A percentile compares a stretch with the other conserved stretches of the same genome.
Conservation (phyloP, 2,797 vertebrate species). For the Sebastes goodei region DNA sequence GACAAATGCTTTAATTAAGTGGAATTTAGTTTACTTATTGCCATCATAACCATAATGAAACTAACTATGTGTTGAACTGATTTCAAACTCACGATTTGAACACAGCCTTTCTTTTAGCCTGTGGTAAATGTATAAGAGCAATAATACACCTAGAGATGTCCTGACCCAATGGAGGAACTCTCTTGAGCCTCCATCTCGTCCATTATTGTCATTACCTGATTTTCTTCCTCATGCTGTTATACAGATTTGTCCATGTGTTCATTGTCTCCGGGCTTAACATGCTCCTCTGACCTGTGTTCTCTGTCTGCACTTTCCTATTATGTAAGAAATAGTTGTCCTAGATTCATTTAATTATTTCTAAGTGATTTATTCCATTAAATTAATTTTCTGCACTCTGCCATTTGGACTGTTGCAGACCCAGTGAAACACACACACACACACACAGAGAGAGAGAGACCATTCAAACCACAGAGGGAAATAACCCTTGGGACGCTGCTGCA, state of each 20-base stretch:
- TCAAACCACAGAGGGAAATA: constrained; percentile 15
- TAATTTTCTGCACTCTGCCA: not conserved
- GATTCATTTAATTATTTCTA: not conserved
- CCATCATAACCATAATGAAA: not conserved
- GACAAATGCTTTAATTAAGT: not conserved
- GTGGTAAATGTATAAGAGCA: not conserved
- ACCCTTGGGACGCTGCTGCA: constrained; percentile 18
- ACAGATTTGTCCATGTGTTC: not conserved
- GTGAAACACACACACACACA: not conserved
- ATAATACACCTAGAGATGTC: not conserved
- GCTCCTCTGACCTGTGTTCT: not conserved
- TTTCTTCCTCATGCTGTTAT: not conserved
- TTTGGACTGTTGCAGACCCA: constrained; percentile 13
- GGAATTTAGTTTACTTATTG: not conserved
- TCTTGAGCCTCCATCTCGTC: not conserved
- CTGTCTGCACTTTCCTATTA: not conserved
- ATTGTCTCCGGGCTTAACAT: not conserved
- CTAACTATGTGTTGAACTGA: not conserved
- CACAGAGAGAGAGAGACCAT: not conserved
- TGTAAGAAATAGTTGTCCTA: not conserved
- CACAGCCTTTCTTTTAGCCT: too few relatives aligned
- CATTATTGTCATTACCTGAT: not conserved
- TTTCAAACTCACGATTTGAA: not conserved
- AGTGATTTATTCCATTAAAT: constrained; percentile 13
- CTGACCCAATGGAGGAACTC: too few relatives aligned